phyloP scores from a whole-genome alignment of 2,113 vertebrate species.

The Podocnemis expansa region DNA sequence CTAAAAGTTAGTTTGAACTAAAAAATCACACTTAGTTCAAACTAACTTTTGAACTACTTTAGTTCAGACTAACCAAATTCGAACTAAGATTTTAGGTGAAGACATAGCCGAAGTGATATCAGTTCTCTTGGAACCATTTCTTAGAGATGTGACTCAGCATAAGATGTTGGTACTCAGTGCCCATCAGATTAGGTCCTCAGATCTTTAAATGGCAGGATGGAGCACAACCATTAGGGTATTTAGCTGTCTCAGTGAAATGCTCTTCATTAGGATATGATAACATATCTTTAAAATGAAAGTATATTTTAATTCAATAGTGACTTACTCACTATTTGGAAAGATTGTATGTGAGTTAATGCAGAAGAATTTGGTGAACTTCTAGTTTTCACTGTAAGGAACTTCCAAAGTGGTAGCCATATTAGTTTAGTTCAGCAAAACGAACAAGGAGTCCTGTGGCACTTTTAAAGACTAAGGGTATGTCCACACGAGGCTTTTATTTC shows the following conservation, averaged over 20 bases:
- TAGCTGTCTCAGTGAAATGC: not conserved
- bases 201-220: not conserved
- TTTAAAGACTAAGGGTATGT: too few relatives aligned
- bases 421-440: too few relatives aligned
- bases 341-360: not conserved
- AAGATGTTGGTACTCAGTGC: not conserved
- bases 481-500: too few relatives aligned
- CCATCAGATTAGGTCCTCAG: not conserved
- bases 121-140: not conserved
- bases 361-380: not conserved
- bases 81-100: too few relatives aligned
- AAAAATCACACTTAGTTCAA: too few relatives aligned
- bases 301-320: not conserved
- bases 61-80: too few relatives aligned
- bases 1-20: too few relatives aligned
- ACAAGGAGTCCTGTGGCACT: too few relatives aligned
- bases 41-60: too few relatives aligned
- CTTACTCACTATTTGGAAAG: not conserved
- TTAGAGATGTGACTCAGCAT: not conserved
- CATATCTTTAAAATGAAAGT: not conserved
- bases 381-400: too few relatives aligned
- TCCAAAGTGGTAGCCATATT: too few relatives aligned
- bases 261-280: not conserved
- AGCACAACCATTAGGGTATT: not conserved
- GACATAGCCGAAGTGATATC: not conserved